These are phyloP conservation scores for Gisinianus flammeolus DNA, from an alignment of 2,888 invertebrate genomes.

Conservation along the genomic window DNA sequence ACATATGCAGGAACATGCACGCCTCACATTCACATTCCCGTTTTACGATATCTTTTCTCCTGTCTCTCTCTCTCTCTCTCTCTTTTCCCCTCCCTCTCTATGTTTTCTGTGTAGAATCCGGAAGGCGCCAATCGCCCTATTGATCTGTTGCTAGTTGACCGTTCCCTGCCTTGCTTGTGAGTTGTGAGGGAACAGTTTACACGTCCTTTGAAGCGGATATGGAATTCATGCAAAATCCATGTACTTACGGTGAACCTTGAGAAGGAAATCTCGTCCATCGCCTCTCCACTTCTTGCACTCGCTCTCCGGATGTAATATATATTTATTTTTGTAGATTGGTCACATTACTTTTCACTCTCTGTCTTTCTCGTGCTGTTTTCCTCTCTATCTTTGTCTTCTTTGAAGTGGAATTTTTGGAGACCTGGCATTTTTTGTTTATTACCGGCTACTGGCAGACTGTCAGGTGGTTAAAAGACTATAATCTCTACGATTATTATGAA, in stretches of 20 bases:
- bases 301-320: slow-evolving; percentile 14
- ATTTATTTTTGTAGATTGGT: not conserved
- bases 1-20: not conserved
- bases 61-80: not conserved
- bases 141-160: slow-evolving; percentile 39
- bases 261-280: not conserved
- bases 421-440: no score
- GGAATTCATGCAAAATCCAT: not conserved
- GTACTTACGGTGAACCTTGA: slow-evolving; percentile 16
- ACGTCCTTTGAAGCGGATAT: slow-evolving; percentile 14
- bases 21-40: not conserved
- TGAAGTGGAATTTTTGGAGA: no score
- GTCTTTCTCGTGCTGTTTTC: not conserved
- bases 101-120: slow-evolving; percentile 37
- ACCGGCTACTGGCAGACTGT: no score
- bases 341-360: not conserved
- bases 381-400: not conserved
- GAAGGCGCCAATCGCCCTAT: slow-evolving; percentile 28
- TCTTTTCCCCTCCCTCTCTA: not conserved
- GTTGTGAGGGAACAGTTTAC: slow-evolving; percentile 1
- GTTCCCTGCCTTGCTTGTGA: no score
- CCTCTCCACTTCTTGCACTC: not conserved
- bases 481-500: no score
- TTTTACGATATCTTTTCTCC: not conserved
- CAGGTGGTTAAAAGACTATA: no score